These are phyloP conservation scores for Erpobdella octoculata DNA, from an alignment of 2,888 invertebrate species.

Conservation along the genomic window DNA sequence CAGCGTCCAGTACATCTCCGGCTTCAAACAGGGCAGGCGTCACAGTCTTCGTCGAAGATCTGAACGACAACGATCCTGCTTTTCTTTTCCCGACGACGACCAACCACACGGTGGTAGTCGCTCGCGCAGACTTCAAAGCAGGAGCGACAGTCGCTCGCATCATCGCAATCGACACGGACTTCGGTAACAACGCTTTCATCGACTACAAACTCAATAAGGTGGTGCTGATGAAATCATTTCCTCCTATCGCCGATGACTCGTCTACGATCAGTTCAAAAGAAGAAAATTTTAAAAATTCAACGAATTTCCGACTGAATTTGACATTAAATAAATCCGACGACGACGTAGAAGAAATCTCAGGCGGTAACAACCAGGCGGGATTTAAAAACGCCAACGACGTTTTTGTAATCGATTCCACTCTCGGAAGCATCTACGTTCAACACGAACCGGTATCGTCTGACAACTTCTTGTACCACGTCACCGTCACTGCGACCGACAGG, in stretches of 20 bases:
- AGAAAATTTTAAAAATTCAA: background rate
- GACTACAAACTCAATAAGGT: conserved; percentile 5
- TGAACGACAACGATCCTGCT: conserved; percentile 34
- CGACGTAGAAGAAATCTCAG: too few relatives aligned
- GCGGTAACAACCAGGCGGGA: background rate
- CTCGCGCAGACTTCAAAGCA: conserved; percentile 27
- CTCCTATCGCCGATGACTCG: too few relatives aligned
- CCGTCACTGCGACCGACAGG: conserved; percentile 11
- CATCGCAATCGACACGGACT: conserved; percentile 29
- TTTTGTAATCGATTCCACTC: background rate
- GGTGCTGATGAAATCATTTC: too few relatives aligned
- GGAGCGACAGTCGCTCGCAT: conserved; percentile 31
- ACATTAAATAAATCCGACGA: background rate
- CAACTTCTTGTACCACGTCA: background rate
- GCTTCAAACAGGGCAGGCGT: conserved; percentile 30
- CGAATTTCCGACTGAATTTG: background rate
- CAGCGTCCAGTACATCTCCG: conserved; percentile 5
- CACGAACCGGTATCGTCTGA: background rate
- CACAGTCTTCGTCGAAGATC: conserved; percentile 34
- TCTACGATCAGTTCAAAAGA: too few relatives aligned
- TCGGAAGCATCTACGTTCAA: background rate
- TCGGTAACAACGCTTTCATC: conserved; percentile 28
- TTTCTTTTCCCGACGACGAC: conserved; percentile 31
- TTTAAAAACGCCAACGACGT: conserved; percentile 3
- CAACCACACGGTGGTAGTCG: conserved; percentile 33